phyloP scores from a whole-genome alignment of 2,797 vertebrate genomes.

The Oreochromis grahami region DNA sequence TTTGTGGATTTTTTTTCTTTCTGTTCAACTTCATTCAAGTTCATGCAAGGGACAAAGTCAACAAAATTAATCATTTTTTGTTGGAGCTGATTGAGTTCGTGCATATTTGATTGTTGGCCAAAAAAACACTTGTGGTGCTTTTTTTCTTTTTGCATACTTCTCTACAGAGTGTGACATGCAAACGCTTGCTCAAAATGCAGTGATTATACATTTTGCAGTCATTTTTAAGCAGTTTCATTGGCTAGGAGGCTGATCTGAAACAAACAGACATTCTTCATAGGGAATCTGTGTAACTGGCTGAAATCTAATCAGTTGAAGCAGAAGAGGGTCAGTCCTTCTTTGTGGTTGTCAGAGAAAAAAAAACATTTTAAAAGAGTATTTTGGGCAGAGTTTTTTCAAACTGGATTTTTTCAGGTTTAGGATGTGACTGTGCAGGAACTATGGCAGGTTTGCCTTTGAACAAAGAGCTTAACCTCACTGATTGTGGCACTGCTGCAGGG shows the following conservation, averaged over 20 bases:
- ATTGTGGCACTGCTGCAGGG: neutral
- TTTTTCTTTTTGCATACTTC: neutral
- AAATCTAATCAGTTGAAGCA: neutral
- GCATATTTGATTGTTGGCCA: neutral
- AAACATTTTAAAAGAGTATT: neutral
- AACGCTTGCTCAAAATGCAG: neutral
- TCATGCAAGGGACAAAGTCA: neutral
- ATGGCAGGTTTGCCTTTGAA: constrained; percentile 3
- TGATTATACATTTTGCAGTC: neutral
- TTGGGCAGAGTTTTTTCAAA: neutral
- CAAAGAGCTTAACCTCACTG: neutral
- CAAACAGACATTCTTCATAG: neutral
- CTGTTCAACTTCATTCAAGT: neutral
- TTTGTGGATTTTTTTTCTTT: neutral
- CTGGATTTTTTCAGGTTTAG: neutral
- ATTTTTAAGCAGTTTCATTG: neutral
- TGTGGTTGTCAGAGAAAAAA: neutral
- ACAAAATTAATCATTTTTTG: neutral
- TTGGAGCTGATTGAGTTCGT: neutral
- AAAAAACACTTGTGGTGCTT: neutral
- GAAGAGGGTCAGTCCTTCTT: neutral
- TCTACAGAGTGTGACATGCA: neutral
- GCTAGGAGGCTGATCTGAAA: neutral
- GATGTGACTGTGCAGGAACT: neutral
- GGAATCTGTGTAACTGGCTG: neutral